phyloP scores from a whole-genome alignment of 2,113 vertebrate species.

The Eira barbara region DNA sequence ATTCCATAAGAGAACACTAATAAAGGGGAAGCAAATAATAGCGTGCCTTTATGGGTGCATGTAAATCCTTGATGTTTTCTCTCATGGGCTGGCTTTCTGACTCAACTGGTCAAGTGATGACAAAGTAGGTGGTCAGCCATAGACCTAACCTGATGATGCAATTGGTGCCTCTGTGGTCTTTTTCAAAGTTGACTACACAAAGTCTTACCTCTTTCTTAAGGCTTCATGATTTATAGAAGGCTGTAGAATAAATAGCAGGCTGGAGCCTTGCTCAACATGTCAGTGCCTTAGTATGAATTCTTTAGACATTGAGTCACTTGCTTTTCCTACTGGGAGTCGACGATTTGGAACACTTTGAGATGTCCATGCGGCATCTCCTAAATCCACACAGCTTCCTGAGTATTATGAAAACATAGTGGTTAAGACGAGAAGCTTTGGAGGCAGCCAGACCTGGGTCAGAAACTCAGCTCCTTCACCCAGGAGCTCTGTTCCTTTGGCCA shows the following conservation, averaged over 20 bases:
- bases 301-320: slow-evolving; percentile 57
- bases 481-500: background rate
- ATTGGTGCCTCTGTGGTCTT: slow-evolving; percentile 56
- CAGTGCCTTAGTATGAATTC: slow-evolving; percentile 45
- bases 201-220: slow-evolving; percentile 47
- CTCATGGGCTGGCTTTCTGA: slow-evolving; percentile 36
- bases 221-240: slow-evolving; percentile 54
- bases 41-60: background rate
- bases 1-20: slow-evolving; percentile 80
- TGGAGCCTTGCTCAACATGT: slow-evolving; percentile 66
- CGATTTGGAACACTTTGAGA: slow-evolving; percentile 40
- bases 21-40: slow-evolving; percentile 73
- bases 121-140: slow-evolving; percentile 63
- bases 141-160: slow-evolving; percentile 2
- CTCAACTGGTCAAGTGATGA: slow-evolving; percentile 40
- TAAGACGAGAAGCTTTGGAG: background rate
- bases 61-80: slow-evolving; percentile 25
- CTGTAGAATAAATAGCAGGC: slow-evolving; percentile 57
- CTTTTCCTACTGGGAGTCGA: background rate
- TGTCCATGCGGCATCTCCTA: slow-evolving; percentile 46
- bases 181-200: slow-evolving; percentile 21
- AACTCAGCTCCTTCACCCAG: background rate
- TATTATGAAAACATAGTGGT: slow-evolving; percentile 27
- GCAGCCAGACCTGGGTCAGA: background rate
- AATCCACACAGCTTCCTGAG: slow-evolving; percentile 8